Evolutionary conservation across 2,888 invertebrate species (phyloP).

Genomic region (Heliconius charithonia): DNA sequence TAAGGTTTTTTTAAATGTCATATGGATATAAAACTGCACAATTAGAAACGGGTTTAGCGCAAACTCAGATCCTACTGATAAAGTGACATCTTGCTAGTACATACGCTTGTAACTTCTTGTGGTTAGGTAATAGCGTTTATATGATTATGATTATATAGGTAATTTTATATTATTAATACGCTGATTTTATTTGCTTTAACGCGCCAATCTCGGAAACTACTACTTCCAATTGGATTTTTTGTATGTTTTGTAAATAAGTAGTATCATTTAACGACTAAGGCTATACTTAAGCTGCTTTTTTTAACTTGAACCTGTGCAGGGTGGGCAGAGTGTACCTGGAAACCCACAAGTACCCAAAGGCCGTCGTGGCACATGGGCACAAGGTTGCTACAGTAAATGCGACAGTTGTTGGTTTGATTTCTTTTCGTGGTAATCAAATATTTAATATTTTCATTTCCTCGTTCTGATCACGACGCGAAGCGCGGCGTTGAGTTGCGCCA

Average conservation of each 20-base stretch:
- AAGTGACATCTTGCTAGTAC: slow-evolving; percentile 32
- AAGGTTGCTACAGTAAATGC: too few species aligned
- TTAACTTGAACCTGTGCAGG: neutral
- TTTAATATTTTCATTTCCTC: too few species aligned
- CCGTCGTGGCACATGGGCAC: too few species aligned
- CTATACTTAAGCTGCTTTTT: too few species aligned
- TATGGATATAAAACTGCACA: slow-evolving; percentile 43
- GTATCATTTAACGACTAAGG: too few species aligned
- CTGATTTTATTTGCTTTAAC: neutral
- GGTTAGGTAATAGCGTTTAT: slow-evolving; percentile 14
- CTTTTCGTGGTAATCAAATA: too few species aligned
- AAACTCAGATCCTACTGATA: slow-evolving; percentile 31
- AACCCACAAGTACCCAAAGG: too few species aligned
- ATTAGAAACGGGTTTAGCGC: slow-evolving; percentile 41
- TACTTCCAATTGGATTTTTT: too few species aligned
- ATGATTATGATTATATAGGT: neutral
- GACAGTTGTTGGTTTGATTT: too few species aligned
- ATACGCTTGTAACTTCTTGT: slow-evolving; percentile 18
- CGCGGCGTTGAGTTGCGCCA: neutral
- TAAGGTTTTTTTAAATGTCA: slow-evolving; percentile 40
- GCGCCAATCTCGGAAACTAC: neutral
- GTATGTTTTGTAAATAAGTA: too few species aligned
- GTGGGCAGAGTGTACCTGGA: too few species aligned
- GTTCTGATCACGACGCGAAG: too few species aligned
- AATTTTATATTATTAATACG: neutral